Conservation (phyloP, 2,888 invertebrate genomes). For the Drosophila longiperda region DNA sequence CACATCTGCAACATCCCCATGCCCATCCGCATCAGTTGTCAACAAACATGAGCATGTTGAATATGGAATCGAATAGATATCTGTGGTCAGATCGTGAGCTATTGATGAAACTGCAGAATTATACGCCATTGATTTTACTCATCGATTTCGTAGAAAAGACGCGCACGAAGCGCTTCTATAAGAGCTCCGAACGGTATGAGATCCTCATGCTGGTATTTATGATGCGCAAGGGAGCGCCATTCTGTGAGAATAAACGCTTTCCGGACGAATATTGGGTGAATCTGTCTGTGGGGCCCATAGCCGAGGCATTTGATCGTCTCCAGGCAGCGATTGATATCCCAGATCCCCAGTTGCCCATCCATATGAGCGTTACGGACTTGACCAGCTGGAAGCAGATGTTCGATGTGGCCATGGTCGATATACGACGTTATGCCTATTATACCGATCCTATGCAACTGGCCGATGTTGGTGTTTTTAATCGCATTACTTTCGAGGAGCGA, state of each 20-base stretch:
- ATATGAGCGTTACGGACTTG: slow-evolving; percentile 80
- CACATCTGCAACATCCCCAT: slow-evolving; percentile 42
- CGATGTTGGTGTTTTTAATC: slow-evolving; percentile 78
- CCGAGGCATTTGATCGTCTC: slow-evolving; percentile 78
- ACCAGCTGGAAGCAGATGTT: slow-evolving; percentile 82
- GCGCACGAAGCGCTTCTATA: slow-evolving; percentile 81
- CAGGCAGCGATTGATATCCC: slow-evolving; percentile 80
- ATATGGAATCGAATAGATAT: slow-evolving; percentile 65
- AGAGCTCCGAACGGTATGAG: slow-evolving; percentile 81
- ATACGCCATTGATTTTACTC: slow-evolving; percentile 76
- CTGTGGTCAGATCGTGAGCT: slow-evolving; percentile 80
- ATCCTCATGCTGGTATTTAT: slow-evolving; percentile 81
- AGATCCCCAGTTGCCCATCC: slow-evolving; percentile 79
- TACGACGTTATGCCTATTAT: slow-evolving; percentile 74
- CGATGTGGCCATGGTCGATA: slow-evolving; percentile 77
- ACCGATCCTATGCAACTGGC: slow-evolving; percentile 79
- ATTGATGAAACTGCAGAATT: slow-evolving; percentile 81
- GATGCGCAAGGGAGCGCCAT: slow-evolving; percentile 79
- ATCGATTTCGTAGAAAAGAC: slow-evolving; percentile 83
- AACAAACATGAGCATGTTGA: slow-evolving; percentile 67
- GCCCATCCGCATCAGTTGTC: slow-evolving; percentile 43
- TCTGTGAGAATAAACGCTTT: slow-evolving; percentile 82
- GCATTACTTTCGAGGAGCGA: slow-evolving; percentile 74
- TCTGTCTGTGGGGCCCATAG: slow-evolving; percentile 78
- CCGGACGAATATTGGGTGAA: slow-evolving; percentile 83